Conservation (phyloP, 2,888 invertebrate species). For the Salticus scenicus region DNA sequence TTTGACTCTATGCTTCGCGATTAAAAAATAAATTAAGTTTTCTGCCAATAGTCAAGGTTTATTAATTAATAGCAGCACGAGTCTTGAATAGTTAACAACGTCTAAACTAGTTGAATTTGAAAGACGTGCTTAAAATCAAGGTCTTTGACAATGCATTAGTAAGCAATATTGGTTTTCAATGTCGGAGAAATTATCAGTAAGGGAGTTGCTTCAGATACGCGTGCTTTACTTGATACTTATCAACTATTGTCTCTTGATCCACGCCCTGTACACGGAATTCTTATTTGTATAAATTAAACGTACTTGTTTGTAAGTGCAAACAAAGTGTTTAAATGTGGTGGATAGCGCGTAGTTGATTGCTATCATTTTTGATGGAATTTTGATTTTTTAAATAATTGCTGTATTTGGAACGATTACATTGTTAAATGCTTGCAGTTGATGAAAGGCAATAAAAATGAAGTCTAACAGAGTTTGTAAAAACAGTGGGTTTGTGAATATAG, state of each 20-base stretch:
- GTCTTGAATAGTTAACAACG: constrained; percentile 4
- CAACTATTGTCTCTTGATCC: not conserved
- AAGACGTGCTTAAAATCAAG: constrained; percentile 6
- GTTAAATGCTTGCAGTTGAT: too few relatives aligned
- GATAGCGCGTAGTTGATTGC: too few relatives aligned
- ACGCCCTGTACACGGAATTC: not conserved
- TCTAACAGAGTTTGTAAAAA: too few relatives aligned
- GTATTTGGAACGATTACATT: too few relatives aligned
- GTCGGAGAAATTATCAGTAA: not conserved
- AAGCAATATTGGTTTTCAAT: not conserved
- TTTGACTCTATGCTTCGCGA: too few relatives aligned
- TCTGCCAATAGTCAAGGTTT: constrained; percentile 36
- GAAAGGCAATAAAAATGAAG: too few relatives aligned
- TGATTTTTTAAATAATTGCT: too few relatives aligned
- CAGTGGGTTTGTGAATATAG: too few relatives aligned
- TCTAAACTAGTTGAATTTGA: not conserved
- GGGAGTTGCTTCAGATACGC: not conserved
- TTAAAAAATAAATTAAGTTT: not conserved
- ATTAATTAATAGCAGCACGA: constrained; percentile 29
- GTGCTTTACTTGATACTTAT: not conserved
- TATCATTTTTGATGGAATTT: too few relatives aligned
- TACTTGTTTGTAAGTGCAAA: too few relatives aligned
- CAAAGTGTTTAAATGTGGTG: not conserved
- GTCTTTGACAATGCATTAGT: not conserved
- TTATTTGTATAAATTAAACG: not conserved